phyloP scores from a whole-genome alignment of 2,113 vertebrate species.

The Mastomys natalensis region DNA sequence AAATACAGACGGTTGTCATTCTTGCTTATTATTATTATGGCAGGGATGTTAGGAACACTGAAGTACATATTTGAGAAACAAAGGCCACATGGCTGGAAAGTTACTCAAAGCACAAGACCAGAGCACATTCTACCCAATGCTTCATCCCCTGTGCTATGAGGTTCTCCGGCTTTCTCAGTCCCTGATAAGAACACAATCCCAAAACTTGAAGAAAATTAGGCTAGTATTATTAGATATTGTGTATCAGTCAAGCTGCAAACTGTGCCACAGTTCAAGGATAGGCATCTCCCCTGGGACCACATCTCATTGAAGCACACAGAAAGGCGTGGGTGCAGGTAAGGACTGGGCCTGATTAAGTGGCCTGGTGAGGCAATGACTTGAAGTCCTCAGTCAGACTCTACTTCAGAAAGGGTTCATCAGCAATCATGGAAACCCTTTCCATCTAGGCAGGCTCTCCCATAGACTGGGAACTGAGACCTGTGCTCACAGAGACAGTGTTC shows the following conservation, averaged over 20 bases:
- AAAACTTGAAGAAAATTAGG: background rate
- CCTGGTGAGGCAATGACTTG: background rate
- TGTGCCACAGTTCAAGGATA: background rate
- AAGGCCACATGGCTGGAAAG: background rate
- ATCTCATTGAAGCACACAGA: background rate
- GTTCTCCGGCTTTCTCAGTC: constrained; percentile 15
- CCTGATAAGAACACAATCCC: constrained; percentile 13
- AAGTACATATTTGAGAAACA: background rate
- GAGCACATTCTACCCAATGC: background rate
- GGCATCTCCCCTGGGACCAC: background rate
- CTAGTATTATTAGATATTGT: background rate
- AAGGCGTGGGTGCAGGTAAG: background rate
- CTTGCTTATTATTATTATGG: background rate
- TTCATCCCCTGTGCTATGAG: background rate
- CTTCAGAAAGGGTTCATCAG: background rate
- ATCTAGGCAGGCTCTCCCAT: background rate
- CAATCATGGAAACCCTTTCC: background rate
- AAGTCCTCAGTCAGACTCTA: background rate
- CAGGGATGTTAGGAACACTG: background rate
- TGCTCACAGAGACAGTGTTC: background rate
- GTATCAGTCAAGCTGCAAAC: constrained; percentile 49
- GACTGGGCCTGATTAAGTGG: background rate
- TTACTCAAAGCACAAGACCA: background rate
- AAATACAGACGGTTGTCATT: background rate
- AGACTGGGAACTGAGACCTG: background rate